A percentile compares a stretch with the other conserved stretches of the same genome.
Evolutionary conservation across 2,797 vertebrate genomes (phyloP).

Genomic region (Pitangus sulphuratus): DNA sequence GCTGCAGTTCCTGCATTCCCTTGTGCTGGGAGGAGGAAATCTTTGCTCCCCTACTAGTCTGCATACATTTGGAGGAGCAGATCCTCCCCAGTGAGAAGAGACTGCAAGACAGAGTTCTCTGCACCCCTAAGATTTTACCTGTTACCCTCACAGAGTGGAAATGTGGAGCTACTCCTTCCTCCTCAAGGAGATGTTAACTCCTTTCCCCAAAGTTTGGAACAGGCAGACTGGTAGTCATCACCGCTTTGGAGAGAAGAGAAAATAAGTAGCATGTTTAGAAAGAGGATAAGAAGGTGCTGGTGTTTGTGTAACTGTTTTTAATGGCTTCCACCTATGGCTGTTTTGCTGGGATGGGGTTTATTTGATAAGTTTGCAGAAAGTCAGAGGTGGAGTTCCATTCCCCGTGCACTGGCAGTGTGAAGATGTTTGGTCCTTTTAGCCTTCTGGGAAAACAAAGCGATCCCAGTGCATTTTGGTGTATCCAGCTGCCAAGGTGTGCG

Average conservation of each 20-base stretch:
- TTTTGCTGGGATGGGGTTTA: background rate
- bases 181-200: background rate
- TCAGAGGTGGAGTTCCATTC: background rate
- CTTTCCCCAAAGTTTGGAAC: background rate
- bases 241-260: background rate
- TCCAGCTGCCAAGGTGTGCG: background rate
- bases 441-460: accelerated
- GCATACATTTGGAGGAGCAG: background rate
- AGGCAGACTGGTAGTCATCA: background rate
- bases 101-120: background rate
- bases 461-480: background rate
- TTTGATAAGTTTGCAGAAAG: background rate
- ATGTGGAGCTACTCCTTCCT: background rate
- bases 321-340: background rate
- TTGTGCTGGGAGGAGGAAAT: background rate
- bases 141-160: background rate
- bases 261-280: background rate
- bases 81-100: background rate
- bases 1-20: background rate
- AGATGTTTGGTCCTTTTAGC: background rate
- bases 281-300: background rate
- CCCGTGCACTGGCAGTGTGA: background rate
- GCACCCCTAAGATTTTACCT: background rate
- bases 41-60: background rate
- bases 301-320: background rate